Base-by-base conservation (phyloP, 2,113 vertebrate genomes). In the Aphelocoma coerulescens region DNA sequence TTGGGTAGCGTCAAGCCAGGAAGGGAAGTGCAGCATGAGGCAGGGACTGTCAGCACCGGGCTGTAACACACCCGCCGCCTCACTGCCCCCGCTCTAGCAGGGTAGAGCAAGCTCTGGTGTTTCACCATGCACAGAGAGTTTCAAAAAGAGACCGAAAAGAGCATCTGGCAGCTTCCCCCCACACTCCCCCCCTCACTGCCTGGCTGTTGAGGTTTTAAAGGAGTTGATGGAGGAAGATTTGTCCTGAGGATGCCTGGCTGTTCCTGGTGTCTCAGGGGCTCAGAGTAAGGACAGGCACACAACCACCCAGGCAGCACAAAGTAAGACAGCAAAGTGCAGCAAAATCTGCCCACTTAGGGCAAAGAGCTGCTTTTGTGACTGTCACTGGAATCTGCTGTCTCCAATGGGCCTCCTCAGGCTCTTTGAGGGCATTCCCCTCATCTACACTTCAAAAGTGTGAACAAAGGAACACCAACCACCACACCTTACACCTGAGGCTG, bases 71-170 rank as follows among this genome's bases (percentile, higher is more conserved):
- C 59, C 81, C 7, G 6, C 61, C 28, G 84, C 55, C 82, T 82
- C 41, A 57, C 39, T 35, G 92, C 86, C 57, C 95, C 79, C 5
- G 5, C 95, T 90, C 81, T 85, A 79, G 81, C 88, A 73, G 84
- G 85, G 80, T 52, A 88, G 23, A 32, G 67, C 85, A 89, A 54
- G 91, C 87, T 67, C 96, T 94, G 97, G 85, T 85, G 84, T 97
- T 97, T 96, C 97, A 97, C 98, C 97, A 95, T 93, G 97, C 92
- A 97, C 97, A 92, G 58, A 77, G 96, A 85, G 92, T 92, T 98
- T 96, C 81, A 93, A 97, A 97, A 97, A 96, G 97, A 96, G 94
- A 96, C 93, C 61, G 63, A 97, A 97, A 92, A 97, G 97, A 97
- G 96, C 98, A 97, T 96, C 98, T 98, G 97, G 87, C 91, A 97